Base-by-base conservation (phyloP, 2,113 vertebrate species). In the human (Homo sapiens) region DNA sequence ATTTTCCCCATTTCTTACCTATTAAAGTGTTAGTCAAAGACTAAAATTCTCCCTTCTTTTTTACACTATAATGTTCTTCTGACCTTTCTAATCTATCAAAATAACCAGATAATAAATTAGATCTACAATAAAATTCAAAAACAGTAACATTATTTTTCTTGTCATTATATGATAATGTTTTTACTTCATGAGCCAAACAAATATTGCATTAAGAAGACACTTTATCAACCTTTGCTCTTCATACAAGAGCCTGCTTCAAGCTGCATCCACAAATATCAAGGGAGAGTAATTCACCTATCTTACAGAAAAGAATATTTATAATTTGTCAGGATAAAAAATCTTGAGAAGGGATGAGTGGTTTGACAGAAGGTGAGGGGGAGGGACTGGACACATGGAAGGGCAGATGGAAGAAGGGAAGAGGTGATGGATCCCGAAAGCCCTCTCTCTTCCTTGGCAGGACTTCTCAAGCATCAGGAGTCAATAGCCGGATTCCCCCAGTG, bases 401-500 rank as follows among this genome's bases (percentile, higher is more conserved):
- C 14, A 61, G 50, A 57, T 0, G 2, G 40, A 64, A 32, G 61
- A 38, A 57, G 61, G 68, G 59, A 88, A 23, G 38, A 59, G 61
- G 0, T 20, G 0, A 9, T 1, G 13, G 0, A 10, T 17, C 4
- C 9, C 43, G 50, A 92, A 32, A 81, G 5, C 32, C 98, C 97
- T 98, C 99, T 99, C 98, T 98, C 98, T 94, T 98, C 99, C 99
- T 98, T 98, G 98, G 97, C 97, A 97, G 98, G 94, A 97, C 32
- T 81, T 97, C 97, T 98, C 98, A 98, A 99, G 98, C 98, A 98
- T 98, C 95, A 95, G 95, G 97, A 99, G 99, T 99, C 98, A 98
- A 99, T 98, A 99, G 97, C 82, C 97, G 97, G 48, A 99, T 99
- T 99, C 98, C 99, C 99, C 98, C 98, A 98, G 98, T 98, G 99